These are phyloP conservation scores for Macrocentrus cingulum DNA, from an alignment of 1,140 invertebrate species.

Conservation along the genomic window DNA sequence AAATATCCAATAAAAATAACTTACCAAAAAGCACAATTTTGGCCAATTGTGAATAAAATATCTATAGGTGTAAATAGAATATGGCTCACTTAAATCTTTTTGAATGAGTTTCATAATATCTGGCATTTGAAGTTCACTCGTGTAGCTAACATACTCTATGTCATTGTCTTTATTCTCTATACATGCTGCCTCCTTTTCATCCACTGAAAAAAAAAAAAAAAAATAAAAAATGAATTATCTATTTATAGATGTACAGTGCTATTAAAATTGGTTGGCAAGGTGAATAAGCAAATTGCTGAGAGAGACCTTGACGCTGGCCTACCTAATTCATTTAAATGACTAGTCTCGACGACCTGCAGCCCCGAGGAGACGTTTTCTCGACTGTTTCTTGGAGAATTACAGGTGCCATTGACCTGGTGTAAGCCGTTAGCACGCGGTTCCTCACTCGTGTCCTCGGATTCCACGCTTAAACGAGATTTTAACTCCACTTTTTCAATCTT, in stretches of 20 bases:
- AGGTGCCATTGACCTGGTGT: constrained; percentile 46
- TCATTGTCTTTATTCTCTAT: constrained; percentile 43
- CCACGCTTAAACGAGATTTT: constrained; percentile 44
- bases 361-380: constrained; percentile 31
- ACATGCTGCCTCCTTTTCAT: constrained; percentile 39
- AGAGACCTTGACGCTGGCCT: constrained; percentile 14
- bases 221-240: not conserved
- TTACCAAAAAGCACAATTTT: constrained; percentile 94
- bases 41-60: constrained; percentile 99
- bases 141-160: constrained; percentile 72
- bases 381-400: constrained; percentile 41
- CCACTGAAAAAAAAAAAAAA: constrained; percentile 34
- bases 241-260: not conserved
- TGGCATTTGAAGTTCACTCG: constrained; percentile 89
- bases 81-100: constrained; percentile 98
- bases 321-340: constrained; percentile 53
- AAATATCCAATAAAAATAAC: constrained; percentile 34
- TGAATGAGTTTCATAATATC: constrained; percentile 98
- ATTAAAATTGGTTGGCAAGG: not conserved
- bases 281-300: constrained; percentile 5
- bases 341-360: constrained; percentile 45
- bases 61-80: constrained; percentile 99
- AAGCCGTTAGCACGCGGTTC: constrained; percentile 48
- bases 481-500: constrained; percentile 45
- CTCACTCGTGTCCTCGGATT: constrained; percentile 29